phyloP scores from a whole-genome alignment of 2,113 vertebrate species.

The Cichladusa arquata region DNA sequence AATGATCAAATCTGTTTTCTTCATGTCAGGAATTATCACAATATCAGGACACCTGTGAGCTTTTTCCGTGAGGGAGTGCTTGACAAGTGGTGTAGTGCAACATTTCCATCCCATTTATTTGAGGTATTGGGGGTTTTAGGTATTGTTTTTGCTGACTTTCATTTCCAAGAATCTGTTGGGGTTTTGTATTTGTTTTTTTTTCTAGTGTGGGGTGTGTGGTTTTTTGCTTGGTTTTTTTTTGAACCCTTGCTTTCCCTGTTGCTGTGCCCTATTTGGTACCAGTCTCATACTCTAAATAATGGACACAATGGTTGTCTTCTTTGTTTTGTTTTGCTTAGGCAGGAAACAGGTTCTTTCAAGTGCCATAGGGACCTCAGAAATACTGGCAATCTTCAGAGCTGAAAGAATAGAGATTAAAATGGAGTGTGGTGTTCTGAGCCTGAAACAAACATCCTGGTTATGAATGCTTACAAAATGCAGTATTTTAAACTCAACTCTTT shows the following conservation, averaged over 20 bases:
- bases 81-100: neutral
- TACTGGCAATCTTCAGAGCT: neutral
- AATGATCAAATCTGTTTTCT: neutral
- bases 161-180: neutral
- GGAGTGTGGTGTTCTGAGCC: neutral
- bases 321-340: neutral
- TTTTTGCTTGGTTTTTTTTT: neutral
- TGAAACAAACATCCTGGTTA: neutral
- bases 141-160: neutral
- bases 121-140: neutral
- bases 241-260: neutral
- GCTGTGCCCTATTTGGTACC: neutral
- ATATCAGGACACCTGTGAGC: neutral
- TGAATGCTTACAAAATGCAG: neutral
- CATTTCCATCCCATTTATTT: neutral
- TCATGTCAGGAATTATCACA: neutral
- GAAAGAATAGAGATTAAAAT: neutral
- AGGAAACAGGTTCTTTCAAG: neutral
- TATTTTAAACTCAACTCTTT: neutral
- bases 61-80: neutral
- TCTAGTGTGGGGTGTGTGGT: no score
- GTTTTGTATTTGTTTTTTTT: neutral
- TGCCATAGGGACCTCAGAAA: neutral
- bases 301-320: neutral
- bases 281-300: neutral